Evolutionary conservation across 2,797 vertebrate species (phyloP), one percentile per base, ranked within the genome.

Genomic region (Merluccius polli): DNA sequence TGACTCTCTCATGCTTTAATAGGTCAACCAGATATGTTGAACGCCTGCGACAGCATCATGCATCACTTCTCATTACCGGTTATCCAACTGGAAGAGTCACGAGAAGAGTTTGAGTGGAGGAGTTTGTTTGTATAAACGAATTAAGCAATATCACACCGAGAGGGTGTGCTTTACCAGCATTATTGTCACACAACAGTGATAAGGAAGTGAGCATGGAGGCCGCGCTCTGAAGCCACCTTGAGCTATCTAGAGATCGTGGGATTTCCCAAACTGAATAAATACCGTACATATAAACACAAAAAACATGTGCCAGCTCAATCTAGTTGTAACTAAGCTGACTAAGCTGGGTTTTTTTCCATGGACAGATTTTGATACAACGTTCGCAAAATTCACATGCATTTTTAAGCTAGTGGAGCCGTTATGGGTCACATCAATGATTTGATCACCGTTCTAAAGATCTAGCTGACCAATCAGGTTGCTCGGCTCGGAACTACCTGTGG

Each of bases 1-100:
- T 73, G 82, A 63, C 30, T 75, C 74, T 73, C 71, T 2, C 4
- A 71, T 65, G 77, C 75, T 80, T 29, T 65, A 27, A 21, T 11
- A 65, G 24, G n/a, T 27, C 59, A 27, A 65, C 24, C 59, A 27
- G 59, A 65, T 27, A 27, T n/a, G 52, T 59, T 59, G 52, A 59
- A n/a, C 27, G 59, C 59, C 4, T 12, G 59, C 24, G 10, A 65
- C 24, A 65, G 59, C 59, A 65, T 11, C 1, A 11, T 12, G 9
- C 52, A 7, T 59, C 52, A 10, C 18, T 59, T 24, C 21, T 24
- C 7, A 59, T 59, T 24, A 59, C 52, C n/a, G n/a, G 52, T 2
- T 7, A 59, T 59, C 52, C 21, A 9, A 59, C 52, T 8, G 52
- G 52, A 65, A 65, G 27, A 65, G 52, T 24, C n/a, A n/a, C n/a